Percentiles rank a stretch among this genome's conserved stretches.
Evolutionary conservation across 2,113 vertebrate genomes (phyloP).

Genomic region (Trematocara marginatum): DNA sequence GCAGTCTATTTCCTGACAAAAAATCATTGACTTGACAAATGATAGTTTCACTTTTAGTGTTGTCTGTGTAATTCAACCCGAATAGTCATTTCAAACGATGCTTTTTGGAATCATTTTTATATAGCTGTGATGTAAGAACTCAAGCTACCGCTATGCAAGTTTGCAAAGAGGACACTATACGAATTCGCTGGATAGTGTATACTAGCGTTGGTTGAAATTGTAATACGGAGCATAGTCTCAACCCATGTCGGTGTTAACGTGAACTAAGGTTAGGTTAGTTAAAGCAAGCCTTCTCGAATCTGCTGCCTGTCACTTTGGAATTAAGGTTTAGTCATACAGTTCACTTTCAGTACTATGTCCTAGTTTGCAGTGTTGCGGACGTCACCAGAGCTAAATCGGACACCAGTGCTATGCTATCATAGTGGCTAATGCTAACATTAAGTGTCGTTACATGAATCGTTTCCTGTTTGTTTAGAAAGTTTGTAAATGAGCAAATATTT

Average conservation of each 20-base stretch:
- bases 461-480: neutral
- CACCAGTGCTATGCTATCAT: neutral
- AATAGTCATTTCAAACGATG: neutral
- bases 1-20: slow-evolving; percentile 19
- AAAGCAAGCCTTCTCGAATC: neutral
- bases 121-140: neutral
- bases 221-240: neutral
- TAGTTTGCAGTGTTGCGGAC: neutral
- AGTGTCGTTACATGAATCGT: neutral
- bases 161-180: neutral
- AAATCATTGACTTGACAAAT: neutral
- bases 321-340: neutral
- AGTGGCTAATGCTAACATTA: neutral
- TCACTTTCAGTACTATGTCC: neutral
- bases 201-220: neutral
- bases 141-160: neutral
- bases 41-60: neutral
- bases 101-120: neutral
- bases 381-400: neutral
- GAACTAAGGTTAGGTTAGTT: neutral
- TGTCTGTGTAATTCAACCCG: neutral
- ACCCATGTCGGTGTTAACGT: neutral
- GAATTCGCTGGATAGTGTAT: neutral
- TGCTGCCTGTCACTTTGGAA: neutral
- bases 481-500: neutral